Base-by-base conservation (phyloP, 2,888 invertebrate genomes). In the Phaedon cochleariae region DNA sequence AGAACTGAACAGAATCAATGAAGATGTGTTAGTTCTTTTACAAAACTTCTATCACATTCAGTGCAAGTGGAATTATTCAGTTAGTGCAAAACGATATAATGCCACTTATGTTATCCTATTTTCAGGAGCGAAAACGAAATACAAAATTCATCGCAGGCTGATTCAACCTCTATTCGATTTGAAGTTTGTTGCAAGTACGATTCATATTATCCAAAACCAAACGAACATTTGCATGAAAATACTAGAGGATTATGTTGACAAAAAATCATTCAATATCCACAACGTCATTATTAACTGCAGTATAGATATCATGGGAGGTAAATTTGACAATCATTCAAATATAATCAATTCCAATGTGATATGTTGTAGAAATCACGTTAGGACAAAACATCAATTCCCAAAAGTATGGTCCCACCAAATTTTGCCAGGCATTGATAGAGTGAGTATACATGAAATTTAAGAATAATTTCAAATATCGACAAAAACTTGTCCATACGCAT, bases 151-250 rank as follows among this genome's bases (percentile, higher is more conserved):
- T 48, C 65, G 72, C 63, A 64, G 73, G 68, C 65, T 74, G 0
- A 73, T 77, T 15, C 76, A 75, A 29, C 76, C 77, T 12, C 46
- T 75, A 22, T 68, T 76, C 31, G 67, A 74, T 64, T 21, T 74
- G 18, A 73, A 75, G 49, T 76, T 76, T 59, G 67, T 70, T 7
- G 61, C 17, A 1, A 68, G 65, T 21, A 51, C 68, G 22, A 9
- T 69, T 2, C 15, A 41, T 3, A 54, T 70, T 20, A 61, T 76
- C 3, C 67, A 71, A 21, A 65, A 60, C 52, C 67, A 76, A 46
- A 66, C 62, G 1, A 22, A 67, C 12, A 41, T 70, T 18, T 76
- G 74, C 37, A 71, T 75, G 68, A 31, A 65, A 15, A 72, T 72
- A 58, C 55, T 77, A 31, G 63, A 73, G 34, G 7, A 48, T 37